These are phyloP conservation scores for Portevinia maculata DNA, from an alignment of 2,888 invertebrate species.

Conservation along the genomic window DNA sequence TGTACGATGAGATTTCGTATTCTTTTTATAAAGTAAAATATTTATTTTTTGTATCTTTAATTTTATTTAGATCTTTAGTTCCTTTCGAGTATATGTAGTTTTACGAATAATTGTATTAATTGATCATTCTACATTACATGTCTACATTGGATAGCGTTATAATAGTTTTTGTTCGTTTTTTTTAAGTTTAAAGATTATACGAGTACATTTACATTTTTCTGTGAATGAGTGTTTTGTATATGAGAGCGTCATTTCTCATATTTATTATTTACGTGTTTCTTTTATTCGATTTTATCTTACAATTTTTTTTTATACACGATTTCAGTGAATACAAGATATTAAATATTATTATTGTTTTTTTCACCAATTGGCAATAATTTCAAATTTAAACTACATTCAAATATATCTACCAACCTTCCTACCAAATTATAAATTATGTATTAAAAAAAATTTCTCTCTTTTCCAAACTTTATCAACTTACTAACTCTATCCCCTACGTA, in stretches of 20 bases:
- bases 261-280: slow-evolving; percentile 22
- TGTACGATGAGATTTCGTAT: too few species aligned
- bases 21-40: neutral
- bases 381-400: slow-evolving; percentile 13
- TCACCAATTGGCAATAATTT: slow-evolving; percentile 48
- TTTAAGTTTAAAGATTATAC: neutral
- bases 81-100: neutral
- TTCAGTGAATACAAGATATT: slow-evolving; percentile 25
- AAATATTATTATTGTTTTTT: slow-evolving; percentile 11
- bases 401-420: slow-evolving; percentile 51
- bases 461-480: slow-evolving; percentile 48
- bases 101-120: neutral
- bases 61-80: neutral
- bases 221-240: slow-evolving; percentile 68
- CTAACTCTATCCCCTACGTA: slow-evolving; percentile 46
- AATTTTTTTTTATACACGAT: slow-evolving; percentile 17
- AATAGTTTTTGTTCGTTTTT: neutral
- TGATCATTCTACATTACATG: neutral
- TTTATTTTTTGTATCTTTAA: neutral
- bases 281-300: slow-evolving; percentile 22
- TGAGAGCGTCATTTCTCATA: slow-evolving; percentile 69
- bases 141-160: neutral
- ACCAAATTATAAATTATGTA: slow-evolving; percentile 38
- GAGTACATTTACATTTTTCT: slow-evolving; percentile 23
- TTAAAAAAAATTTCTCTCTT: slow-evolving; percentile 61